Percentiles rank a stretch among this genome's conserved stretches.
Evolutionary conservation across 2,888 invertebrate species (phyloP).

Genomic region (Leptopterna dolabrata): DNA sequence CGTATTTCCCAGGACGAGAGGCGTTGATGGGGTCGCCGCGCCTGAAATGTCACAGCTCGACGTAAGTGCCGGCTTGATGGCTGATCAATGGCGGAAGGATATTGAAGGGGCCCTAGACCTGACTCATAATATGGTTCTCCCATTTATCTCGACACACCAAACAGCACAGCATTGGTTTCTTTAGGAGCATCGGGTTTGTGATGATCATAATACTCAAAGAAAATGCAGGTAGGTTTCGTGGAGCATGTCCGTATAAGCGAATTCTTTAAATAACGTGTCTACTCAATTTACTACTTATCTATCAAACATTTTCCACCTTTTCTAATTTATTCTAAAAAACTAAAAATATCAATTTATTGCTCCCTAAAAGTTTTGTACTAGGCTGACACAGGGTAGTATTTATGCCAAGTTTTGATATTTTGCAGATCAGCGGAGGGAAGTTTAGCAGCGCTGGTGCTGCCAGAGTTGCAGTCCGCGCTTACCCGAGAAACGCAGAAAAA

Average conservation of each 20-base stretch:
- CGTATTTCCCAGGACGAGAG: background rate
- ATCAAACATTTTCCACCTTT: no score
- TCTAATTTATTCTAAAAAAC: no score
- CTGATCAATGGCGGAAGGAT: constrained; percentile 36
- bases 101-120: background rate
- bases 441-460: constrained; percentile 15
- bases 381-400: no score
- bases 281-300: no score
- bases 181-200: no score
- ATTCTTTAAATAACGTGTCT: no score
- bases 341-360: no score
- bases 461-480: constrained; percentile 22
- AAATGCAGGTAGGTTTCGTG: no score
- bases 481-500: constrained; percentile 20
- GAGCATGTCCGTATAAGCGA: no score
- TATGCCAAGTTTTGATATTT: background rate
- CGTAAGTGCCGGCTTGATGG: background rate
- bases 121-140: background rate
- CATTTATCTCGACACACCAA: background rate
- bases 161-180: no score
- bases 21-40: background rate
- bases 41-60: background rate
- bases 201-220: no score
- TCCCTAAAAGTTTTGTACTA: no score
- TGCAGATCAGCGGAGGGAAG: constrained; percentile 30